phyloP scores from a whole-genome alignment of 2,113 vertebrate genomes.

The Shinisaurus crocodilurus region DNA sequence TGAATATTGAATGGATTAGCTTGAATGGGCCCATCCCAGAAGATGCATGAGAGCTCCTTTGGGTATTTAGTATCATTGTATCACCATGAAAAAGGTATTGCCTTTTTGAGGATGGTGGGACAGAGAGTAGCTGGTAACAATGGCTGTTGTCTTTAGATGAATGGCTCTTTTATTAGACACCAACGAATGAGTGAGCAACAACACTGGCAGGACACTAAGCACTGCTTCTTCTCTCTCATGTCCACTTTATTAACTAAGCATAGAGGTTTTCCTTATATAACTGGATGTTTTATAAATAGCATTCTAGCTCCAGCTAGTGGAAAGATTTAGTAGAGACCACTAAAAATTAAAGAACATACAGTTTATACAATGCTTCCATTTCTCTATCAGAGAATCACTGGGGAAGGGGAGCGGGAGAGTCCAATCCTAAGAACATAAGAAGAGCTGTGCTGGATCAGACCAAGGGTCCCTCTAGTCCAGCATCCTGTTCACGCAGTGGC shows the following conservation, averaged over 20 bases:
- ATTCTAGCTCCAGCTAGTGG: slow-evolving; percentile 78
- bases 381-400: background rate
- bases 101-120: background rate
- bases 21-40: background rate
- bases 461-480: no score
- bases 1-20: no score
- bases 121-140: background rate
- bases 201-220: no score
- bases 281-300: slow-evolving; percentile 37
- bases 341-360: slow-evolving; percentile 1
- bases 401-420: no score
- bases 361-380: background rate
- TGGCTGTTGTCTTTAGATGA: background rate
- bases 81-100: background rate
- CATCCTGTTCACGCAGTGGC: no score
- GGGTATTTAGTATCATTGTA: no score
- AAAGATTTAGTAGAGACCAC: slow-evolving; percentile 43
- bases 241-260: background rate
- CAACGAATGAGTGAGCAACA: background rate
- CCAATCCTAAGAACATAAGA: no score
- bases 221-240: background rate
- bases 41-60: background rate
- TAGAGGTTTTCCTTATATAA: fast-evolving
- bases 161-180: background rate
- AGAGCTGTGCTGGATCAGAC: no score